A percentile compares a stretch with the other conserved stretches of the same genome.
These are phyloP conservation scores for Nudaria mundana DNA, from an alignment of 2,888 invertebrate genomes.

Conservation along the genomic window DNA sequence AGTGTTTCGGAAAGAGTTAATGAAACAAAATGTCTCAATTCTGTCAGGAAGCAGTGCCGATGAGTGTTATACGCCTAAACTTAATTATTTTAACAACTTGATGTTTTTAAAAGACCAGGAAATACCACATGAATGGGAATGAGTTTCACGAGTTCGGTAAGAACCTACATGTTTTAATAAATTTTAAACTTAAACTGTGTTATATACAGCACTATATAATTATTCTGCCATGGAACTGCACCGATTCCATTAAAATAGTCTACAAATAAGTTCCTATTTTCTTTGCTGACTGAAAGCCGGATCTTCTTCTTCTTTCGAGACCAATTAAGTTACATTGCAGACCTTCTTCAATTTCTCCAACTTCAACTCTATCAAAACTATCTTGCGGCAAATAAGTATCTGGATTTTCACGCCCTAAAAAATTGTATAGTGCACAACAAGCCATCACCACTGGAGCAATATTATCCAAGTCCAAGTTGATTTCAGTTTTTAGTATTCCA, in stretches of 20 bases:
- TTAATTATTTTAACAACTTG: slow-evolving; percentile 9
- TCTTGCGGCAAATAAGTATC: slow-evolving; percentile 3
- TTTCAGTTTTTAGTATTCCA: slow-evolving; percentile 3
- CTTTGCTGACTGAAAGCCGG: slow-evolving; percentile 4
- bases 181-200: not conserved
- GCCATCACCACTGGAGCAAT: not conserved
- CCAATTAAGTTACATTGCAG: slow-evolving; percentile 6
- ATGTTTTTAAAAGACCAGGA: slow-evolving; percentile 8
- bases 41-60: slow-evolving; percentile 5
- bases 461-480: slow-evolving; percentile 4
- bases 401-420: slow-evolving; percentile 4
- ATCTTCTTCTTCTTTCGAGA: slow-evolving; percentile 6
- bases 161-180: slow-evolving; percentile 4
- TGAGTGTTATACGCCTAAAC: slow-evolving; percentile 7
- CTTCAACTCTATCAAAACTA: slow-evolving; percentile 8
- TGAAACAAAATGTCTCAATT: slow-evolving; percentile 1
- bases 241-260: slow-evolving; percentile 5
- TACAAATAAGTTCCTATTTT: slow-evolving; percentile 5
- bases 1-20: slow-evolving; percentile 2
- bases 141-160: slow-evolving; percentile 6
- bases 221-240: slow-evolving; percentile 3
- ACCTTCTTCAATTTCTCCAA: slow-evolving; percentile 6
- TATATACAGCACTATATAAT: not conserved
- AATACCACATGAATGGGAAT: slow-evolving; percentile 8
- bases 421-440: slow-evolving; percentile 7